Evolutionary conservation across 2,888 invertebrate species (phyloP), one percentile per base, ranked within the genome.

Genomic region (Mycalesis mineus): DNA sequence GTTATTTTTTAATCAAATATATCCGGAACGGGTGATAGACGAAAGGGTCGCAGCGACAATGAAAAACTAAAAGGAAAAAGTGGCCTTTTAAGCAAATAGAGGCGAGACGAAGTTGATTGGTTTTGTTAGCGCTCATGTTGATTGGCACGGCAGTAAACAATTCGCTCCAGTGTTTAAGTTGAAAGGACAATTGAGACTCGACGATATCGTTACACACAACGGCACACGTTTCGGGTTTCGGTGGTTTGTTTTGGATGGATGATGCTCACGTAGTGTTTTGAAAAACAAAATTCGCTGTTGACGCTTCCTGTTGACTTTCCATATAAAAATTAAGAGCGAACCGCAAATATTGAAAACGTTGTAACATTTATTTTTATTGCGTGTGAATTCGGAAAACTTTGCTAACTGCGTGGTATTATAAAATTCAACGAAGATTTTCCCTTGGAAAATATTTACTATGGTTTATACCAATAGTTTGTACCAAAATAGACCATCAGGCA

Each of bases 1-100:
- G 88, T 90, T 90, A 90, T 90, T 90, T 90, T 90, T 90, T 90
- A 90, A 90, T 90, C 90, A 90, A 90, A 90, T 90, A 90, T 90
- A 90, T 89, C 89, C 90, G 81, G 83, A 81, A 74, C 87, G 86
- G 83, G 84, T 87, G 88, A 89, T 86, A 86, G 79, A 78, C 84
- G 86, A 85, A 87, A 87, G 88, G 89, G 88, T 86, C 82, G 84
- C 77, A 81, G 75, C 76, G 84, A 77, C 82, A 84, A 78, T 82
- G 82, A 78, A 82, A 85, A 88, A 83, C 82, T 80, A 88, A 88
- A 88, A 88, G 79, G 81, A 85, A 87, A 86, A 87, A 88, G 80
- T 75, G 69, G 65, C 70, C 85, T 85, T 88, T 88, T 88, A 87
- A 88, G 88, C 90, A 90, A 90, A 90, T 87, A 90, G 72, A 81